Percentiles rank a stretch among this genome's conserved stretches.
These are phyloP conservation scores for Odiellus spinosus DNA, from an alignment of 2,888 invertebrate species.

Conservation along the genomic window DNA sequence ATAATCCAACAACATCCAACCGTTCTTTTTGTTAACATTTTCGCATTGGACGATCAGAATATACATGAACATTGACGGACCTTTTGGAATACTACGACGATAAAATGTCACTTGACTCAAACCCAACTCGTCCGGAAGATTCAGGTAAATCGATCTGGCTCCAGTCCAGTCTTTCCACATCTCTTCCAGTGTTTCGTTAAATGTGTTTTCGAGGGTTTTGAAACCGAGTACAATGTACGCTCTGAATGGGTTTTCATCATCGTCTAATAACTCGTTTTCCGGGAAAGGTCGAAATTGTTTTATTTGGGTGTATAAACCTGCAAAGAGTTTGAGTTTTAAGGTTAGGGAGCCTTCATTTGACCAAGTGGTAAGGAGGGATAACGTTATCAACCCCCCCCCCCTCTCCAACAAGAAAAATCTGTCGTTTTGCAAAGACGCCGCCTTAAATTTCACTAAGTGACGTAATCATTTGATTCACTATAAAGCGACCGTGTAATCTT, in stretches of 20 bases:
- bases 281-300: constrained; percentile 7
- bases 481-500: no score
- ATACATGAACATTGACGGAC: constrained; percentile 32
- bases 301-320: constrained; percentile 16
- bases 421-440: no score
- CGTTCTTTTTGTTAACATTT: constrained; percentile 24
- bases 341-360: background rate
- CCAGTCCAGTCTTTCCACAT: constrained; percentile 37
- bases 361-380: no score
- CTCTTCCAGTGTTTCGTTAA: constrained; percentile 28
- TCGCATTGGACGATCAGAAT: constrained; percentile 31
- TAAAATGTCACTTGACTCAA: constrained; percentile 31
- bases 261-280: background rate
- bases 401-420: no score
- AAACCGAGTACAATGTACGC: constrained; percentile 22
- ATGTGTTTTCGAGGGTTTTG: constrained; percentile 29
- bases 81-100: constrained; percentile 27
- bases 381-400: no score
- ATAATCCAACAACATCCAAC: constrained; percentile 30
- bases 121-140: constrained; percentile 31
- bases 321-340: background rate
- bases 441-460: no score
- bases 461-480: no score
- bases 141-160: constrained; percentile 31
- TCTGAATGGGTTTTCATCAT: no score